Evolutionary conservation across 2,888 invertebrate genomes (phyloP), one percentile per base, ranked within the genome.

Genomic region (Myathropa florea): DNA sequence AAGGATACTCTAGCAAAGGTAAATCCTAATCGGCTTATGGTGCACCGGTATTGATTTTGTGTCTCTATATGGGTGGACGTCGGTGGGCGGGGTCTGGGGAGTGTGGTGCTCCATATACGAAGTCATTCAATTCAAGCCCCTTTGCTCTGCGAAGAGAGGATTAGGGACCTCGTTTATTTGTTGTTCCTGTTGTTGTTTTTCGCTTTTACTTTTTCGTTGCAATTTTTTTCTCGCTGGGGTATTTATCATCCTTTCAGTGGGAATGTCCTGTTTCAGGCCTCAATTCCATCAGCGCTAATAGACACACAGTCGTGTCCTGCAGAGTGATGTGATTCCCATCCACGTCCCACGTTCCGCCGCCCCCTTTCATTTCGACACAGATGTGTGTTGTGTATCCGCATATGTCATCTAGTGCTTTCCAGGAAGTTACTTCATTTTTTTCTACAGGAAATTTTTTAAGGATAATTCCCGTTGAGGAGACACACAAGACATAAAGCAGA

Each of bases 21-120:
- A 86, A 79, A 75, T 79, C 86, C 86, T 86, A 86, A 86, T 83
- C 83, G 78, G 86, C 78, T 86, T 86, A 86, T 75, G 86, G 83
- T 83, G 86, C 86, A 82, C 53, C 78, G 73, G 83, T 83, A 83
- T 86, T 86, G 86, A 86, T 86, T 86, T 86, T 86, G 33, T 63
- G 65, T 75, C 57, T 24, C 67, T 72, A 67, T 80, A 72, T 84
- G 80, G 61, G 46, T 55, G 64, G 55, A 46, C 18, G 46, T 6
- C 18, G 18, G 39, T 46, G 7, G 30, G 10, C 10, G 33, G 10
- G 12, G 33, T 12, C 12, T 12, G 33, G 12, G 12, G 33, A 12
- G 12, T 9, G 46, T 4, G 18, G 70, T 65, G 75, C 70, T 78
- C 79, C 78, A 79, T 75, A 75, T 79, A 79, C 75, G 79, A 83